phyloP scores from a whole-genome alignment of 2,888 invertebrate genomes.

The Harpalus rubripes region DNA sequence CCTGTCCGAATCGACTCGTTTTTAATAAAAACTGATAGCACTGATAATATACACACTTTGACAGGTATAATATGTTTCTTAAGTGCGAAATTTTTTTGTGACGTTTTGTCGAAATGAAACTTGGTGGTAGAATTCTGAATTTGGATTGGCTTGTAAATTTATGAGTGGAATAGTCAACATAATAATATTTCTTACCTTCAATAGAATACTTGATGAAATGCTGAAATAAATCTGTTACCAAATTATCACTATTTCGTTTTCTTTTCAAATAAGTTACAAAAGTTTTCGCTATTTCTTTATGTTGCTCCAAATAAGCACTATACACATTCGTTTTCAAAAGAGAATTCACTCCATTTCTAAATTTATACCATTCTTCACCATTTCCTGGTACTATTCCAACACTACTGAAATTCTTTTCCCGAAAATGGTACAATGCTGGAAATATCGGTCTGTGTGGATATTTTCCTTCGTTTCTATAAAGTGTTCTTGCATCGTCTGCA shows the following conservation, averaged over 20 bases:
- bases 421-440: conserved; percentile 78
- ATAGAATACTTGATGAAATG: conserved; percentile 76
- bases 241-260: conserved; percentile 71
- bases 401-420: conserved; percentile 76
- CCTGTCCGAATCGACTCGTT: too few relatives aligned
- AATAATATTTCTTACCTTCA: conserved; percentile 74
- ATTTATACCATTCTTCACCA: conserved; percentile 81
- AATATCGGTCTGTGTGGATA: conserved; percentile 79
- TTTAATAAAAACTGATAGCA: too few relatives aligned
- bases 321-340: conserved; percentile 78
- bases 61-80: too few relatives aligned
- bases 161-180: too few relatives aligned
- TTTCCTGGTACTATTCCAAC: conserved; percentile 81
- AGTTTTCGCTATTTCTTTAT: conserved; percentile 76
- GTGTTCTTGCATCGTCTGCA: conserved; percentile 77
- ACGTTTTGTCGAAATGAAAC: too few relatives aligned
- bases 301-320: conserved; percentile 75
- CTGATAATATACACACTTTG: too few relatives aligned
- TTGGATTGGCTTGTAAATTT: too few relatives aligned
- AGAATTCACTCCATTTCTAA: conserved; percentile 78
- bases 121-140: too few relatives aligned
- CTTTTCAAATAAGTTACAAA: conserved; percentile 76
- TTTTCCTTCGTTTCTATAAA: conserved; percentile 79
- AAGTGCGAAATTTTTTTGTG: too few relatives aligned
- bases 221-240: conserved; percentile 75